These are phyloP conservation scores for Microvelia longipes DNA, from an alignment of 1,140 invertebrate genomes.

Conservation along the genomic window DNA sequence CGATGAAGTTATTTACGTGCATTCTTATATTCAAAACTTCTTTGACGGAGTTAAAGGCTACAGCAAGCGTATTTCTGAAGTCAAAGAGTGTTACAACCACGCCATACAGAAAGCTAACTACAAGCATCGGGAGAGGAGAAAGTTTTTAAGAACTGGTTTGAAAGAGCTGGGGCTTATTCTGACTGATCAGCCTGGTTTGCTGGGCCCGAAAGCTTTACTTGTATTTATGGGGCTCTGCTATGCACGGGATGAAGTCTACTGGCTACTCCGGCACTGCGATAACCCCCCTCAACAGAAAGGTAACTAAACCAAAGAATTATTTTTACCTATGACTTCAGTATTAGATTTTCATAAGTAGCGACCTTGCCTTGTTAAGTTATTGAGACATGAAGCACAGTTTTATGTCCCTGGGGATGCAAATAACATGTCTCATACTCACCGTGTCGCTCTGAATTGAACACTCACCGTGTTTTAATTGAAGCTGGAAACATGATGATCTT, in stretches of 20 bases:
- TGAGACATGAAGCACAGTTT: too few species aligned
- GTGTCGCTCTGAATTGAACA: too few species aligned
- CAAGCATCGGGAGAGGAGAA: constrained; percentile 83
- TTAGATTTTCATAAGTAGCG: too few species aligned
- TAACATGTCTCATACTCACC: too few species aligned
- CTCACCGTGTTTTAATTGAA: too few species aligned
- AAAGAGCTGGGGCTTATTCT: constrained; percentile 91
- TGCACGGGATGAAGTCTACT: constrained; percentile 90
- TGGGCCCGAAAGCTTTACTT: constrained; percentile 85
- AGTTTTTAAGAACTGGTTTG: constrained; percentile 87
- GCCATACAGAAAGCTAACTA: constrained; percentile 77
- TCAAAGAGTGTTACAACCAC: constrained; percentile 84
- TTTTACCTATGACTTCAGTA: too few species aligned
- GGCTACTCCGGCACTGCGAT: constrained; percentile 90
- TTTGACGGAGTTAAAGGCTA: constrained; percentile 94
- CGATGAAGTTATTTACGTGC: constrained; percentile 93
- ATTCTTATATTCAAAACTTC: constrained; percentile 80
- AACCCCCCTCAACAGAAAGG: constrained; percentile 77
- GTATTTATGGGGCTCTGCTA: constrained; percentile 92
- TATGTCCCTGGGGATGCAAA: too few species aligned
- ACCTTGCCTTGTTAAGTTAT: too few species aligned
- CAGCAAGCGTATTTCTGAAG: constrained; percentile 76
- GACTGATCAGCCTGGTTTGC: constrained; percentile 90
- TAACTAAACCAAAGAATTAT: too few species aligned
- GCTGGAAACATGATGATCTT: too few species aligned